phyloP scores from a whole-genome alignment of 2,888 invertebrate genomes.

The Pelosia muscerda region DNA sequence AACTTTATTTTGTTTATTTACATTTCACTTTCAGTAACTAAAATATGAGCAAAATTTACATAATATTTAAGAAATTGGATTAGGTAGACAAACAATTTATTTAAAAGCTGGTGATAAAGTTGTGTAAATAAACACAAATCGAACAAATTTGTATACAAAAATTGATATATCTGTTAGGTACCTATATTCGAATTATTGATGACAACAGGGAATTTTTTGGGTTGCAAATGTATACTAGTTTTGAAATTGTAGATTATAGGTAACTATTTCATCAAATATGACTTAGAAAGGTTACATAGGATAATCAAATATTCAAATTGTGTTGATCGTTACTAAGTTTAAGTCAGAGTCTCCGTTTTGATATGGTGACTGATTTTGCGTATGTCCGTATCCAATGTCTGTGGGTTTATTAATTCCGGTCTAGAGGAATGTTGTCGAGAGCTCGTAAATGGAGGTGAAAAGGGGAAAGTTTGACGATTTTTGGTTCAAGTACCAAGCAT shows the following conservation, averaged over 20 bases:
- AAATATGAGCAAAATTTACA: background rate
- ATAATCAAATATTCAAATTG: background rate
- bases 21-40: background rate
- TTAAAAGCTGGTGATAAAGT: background rate
- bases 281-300: background rate
- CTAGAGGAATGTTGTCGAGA: too few species aligned
- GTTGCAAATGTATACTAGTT: background rate
- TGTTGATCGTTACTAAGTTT: too few species aligned
- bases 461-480: too few species aligned
- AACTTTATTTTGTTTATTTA: too few species aligned
- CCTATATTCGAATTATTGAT: background rate
- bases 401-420: too few species aligned
- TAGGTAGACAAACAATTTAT: background rate
- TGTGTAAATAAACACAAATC: background rate
- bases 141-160: background rate
- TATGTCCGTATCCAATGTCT: too few species aligned
- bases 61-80: background rate
- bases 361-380: too few species aligned
- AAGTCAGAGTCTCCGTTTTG: too few species aligned
- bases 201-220: background rate
- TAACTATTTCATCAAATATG: background rate
- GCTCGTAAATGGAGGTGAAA: too few species aligned
- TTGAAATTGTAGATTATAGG: background rate
- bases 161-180: background rate
- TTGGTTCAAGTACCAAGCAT: too few species aligned